Conservation (phyloP, 2,113 vertebrate species). For the Clupea harengus region DNA sequence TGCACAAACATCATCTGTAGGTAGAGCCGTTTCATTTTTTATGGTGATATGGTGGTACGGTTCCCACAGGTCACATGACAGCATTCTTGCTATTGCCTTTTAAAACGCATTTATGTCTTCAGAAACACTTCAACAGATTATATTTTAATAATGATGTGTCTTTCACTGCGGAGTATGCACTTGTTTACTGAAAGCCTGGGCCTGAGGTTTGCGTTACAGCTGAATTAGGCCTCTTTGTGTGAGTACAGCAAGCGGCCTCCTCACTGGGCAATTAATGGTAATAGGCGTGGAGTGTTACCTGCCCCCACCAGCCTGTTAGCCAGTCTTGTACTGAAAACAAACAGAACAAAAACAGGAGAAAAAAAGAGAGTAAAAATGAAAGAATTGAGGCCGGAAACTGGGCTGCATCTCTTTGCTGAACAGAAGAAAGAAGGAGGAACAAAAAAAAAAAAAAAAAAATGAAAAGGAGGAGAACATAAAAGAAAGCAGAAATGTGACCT, state of each 20-base stretch:
- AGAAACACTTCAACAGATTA: no score
- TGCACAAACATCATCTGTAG: no score
- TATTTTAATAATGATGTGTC: not conserved
- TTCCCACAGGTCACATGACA: not conserved
- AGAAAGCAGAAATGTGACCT: slow-evolving; percentile 29
- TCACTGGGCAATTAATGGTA: slow-evolving; percentile 41
- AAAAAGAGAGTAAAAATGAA: not conserved
- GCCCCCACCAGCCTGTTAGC: slow-evolving; percentile 25
- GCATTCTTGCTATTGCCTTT: not conserved
- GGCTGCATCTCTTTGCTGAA: not conserved
- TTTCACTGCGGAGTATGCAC: not conserved
- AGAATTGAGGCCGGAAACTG: not conserved
- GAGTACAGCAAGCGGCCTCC: slow-evolving; percentile 24
- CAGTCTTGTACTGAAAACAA: slow-evolving; percentile 29
- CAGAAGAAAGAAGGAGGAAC: not conserved
- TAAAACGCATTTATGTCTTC: not conserved
- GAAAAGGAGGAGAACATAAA: slow-evolving; percentile 11
- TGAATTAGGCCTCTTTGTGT: slow-evolving; percentile 28
- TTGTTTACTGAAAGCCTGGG: not conserved
- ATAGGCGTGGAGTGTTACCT: slow-evolving; percentile 32
- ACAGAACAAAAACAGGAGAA: not conserved
- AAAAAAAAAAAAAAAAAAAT: not conserved
- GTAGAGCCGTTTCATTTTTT: not conserved
- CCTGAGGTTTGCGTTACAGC: slow-evolving; percentile 23
- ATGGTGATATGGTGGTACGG: not conserved